Evolutionary conservation across 2,888 invertebrate genomes (phyloP), one percentile per base, ranked within the genome.

Genomic region (Ophioninae sp.): DNA sequence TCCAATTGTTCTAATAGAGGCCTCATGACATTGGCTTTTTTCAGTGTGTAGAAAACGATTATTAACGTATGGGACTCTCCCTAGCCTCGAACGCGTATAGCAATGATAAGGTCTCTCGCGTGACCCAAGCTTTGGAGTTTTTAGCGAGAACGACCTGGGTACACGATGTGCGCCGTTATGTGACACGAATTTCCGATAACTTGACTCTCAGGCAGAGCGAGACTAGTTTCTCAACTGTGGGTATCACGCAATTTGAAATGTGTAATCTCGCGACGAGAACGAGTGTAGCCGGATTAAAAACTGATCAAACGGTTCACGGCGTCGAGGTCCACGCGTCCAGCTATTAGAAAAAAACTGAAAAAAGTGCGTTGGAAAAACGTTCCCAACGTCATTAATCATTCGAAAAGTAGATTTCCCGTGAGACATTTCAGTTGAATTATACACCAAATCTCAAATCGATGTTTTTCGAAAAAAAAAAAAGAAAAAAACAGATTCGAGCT

Each of bases 91-190:
- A 79, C 82, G 79, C 84, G 82, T 82, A 82, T 81, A 81, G 81
- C 78, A 80, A 83, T 77, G 81, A 83, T 83, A 85, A 85, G 81
- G 83, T 83, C 81, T 83, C 80, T 87, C 84, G 86, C 85, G 87
- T 86, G 87, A 87, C 86, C 76, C 50, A 50, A 50, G 50, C 68
- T 20, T 68, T 50, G 50, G 68, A 59, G 83, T 64, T 79, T 79
- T 64, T 69, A 76, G 81, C 79, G 75, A 83, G 83, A 83, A 85
- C 81, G 79, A 79, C 69, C 78, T 79, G 80, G 79, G 81, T 84
- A 85, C 85, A 84, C 84, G 82, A 80, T 83, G 83, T 86, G 79
- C 79, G 84, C 86, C 84, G 82, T 82, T 84, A 87, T 84, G 85
- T 83, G 84, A 85, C 85, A 86, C 85, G 81, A 77, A 85, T 84